phyloP scores from a whole-genome alignment of 2,888 invertebrate genomes.

The Blomia tropicalis region DNA sequence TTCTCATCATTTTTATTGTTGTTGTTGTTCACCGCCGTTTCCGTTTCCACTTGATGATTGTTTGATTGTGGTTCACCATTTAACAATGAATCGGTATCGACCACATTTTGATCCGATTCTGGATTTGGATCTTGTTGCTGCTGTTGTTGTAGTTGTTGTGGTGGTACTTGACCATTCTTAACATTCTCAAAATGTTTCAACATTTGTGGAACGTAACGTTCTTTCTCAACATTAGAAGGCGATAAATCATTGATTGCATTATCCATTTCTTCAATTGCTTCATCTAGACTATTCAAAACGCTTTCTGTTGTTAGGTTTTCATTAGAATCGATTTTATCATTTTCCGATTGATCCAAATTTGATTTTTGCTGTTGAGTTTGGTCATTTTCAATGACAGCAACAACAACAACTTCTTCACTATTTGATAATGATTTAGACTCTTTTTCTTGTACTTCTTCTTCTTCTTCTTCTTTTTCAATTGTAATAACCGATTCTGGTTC shows the following conservation, averaged over 20 bases:
- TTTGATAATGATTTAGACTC: neutral
- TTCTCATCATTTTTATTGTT: neutral
- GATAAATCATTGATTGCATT: neutral
- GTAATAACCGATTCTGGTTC: neutral
- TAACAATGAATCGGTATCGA: neutral
- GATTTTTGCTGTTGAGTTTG: neutral
- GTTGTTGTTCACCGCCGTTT: neutral
- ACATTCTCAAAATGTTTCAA: neutral
- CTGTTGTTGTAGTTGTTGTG: neutral
- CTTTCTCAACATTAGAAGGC: no score
- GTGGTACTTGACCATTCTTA: neutral
- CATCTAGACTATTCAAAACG: neutral
- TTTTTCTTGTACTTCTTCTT: neutral
- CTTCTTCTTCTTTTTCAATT: neutral
- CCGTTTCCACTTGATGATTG: neutral
- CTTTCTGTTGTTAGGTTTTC: neutral
- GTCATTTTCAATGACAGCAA: neutral
- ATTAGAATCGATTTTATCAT: neutral
- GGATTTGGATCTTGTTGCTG: neutral
- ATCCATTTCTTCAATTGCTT: slow-evolving; percentile 4
- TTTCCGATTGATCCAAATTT: neutral
- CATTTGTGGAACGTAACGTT: no score
- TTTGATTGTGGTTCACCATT: neutral
- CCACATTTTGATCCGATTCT: neutral
- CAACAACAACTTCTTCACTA: neutral